phyloP scores from a whole-genome alignment of 2,113 vertebrate species.

The Alligator mississippiensis region DNA sequence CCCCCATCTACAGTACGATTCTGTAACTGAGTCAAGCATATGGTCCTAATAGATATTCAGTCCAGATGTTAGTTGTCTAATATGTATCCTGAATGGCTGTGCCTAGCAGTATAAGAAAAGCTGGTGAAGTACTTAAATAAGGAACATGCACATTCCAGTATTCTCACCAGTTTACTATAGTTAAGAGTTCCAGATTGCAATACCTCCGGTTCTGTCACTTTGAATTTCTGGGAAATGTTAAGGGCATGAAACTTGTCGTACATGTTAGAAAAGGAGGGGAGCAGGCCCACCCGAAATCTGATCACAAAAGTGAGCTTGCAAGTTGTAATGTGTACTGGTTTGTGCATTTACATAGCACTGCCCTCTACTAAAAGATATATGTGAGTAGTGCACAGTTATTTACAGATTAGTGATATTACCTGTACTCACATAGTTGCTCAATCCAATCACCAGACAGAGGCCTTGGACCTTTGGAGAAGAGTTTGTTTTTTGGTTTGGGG shows the following conservation, averaged over 20 bases:
- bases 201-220: conserved; percentile 79
- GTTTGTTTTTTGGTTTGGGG: background rate
- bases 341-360: accelerated
- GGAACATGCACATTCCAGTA: conserved; percentile 76
- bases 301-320: background rate
- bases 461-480: background rate
- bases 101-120: conserved; percentile 71
- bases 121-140: conserved; percentile 79
- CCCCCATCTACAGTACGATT: conserved; percentile 75
- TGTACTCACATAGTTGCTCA: background rate
- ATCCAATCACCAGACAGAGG: accelerated
- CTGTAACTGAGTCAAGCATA: conserved; percentile 72
- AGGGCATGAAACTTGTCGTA: conserved; percentile 62
- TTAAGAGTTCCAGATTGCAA: conserved; percentile 80
- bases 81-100: conserved; percentile 73
- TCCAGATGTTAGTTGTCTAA: conserved; percentile 83
- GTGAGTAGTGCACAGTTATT: background rate
- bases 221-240: conserved; percentile 83
- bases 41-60: conserved; percentile 82
- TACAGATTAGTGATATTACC: background rate
- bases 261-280: background rate
- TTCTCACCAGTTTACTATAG: conserved; percentile 79
- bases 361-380: background rate
- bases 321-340: background rate
- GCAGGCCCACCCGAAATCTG: conserved; percentile 61